Evolutionary conservation across 2,888 invertebrate species (phyloP), one percentile per base, ranked within the genome.

Genomic region (Cheilosia scutellata): DNA sequence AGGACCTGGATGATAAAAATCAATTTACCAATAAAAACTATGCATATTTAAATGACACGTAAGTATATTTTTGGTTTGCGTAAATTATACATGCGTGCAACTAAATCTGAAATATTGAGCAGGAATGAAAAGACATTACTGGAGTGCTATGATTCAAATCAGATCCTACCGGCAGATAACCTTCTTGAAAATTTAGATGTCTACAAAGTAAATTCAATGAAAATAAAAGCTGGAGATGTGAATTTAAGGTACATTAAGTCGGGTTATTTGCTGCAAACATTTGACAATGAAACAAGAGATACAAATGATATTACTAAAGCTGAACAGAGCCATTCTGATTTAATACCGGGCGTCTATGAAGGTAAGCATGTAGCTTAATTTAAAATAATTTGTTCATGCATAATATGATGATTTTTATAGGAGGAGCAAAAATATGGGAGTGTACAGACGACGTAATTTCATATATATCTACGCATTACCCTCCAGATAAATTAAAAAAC

Each of bases 361-460:
- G 97, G 96, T 95, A 90, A 63, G 57, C 20, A 11, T 1, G 20
- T 5, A 4, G 13, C 4, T 31, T 11, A 16, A 29, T 5, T 29
- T 40, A n/a, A 7, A 33, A 4, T 33, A 25, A 20, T 20, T 20
- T 20, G 0, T 20, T 20, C 2, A 20, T 20, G 20, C 0, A n/a
- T 49, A 4, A 13, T 9, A 11, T 42, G 20, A 44, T 25, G 20
- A 25, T 6, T 62, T 66, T 27, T 55, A 3, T 89, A 97, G 98
- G 98, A 89, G 99, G 99, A 9, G 93, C 98, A 37, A 98, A 98
- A 94, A 95, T 98, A 80, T 99, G 99, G 99, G 98, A 99, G 93
- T 98, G 98, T 90, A 97, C 97, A 5, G 93, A 95, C 89, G 98
- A 98, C 91, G 92, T 98, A 71, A 92, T 96, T 44, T 92, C 94